Evolutionary conservation across 2,888 invertebrate species (phyloP).

Genomic region (Papilio protenor): DNA sequence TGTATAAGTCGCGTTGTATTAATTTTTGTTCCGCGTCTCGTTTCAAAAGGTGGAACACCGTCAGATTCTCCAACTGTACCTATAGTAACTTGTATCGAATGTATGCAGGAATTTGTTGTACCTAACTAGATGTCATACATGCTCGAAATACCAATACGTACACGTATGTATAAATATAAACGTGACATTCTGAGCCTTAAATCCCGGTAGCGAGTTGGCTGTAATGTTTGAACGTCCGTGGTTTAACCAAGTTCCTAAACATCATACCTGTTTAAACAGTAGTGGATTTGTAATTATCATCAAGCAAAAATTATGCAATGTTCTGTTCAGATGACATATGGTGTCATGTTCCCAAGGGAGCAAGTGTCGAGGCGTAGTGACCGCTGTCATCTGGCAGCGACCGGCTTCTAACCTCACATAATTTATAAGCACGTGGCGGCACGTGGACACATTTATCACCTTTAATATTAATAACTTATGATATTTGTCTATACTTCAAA

Average conservation of each 20-base stretch:
- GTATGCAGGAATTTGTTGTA: not conserved
- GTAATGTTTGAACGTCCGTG: too few relatives aligned
- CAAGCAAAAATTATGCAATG: constrained; percentile 42
- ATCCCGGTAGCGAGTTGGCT: not conserved
- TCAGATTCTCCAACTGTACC: too few relatives aligned
- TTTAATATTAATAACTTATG: not conserved
- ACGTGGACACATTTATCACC: constrained; percentile 6
- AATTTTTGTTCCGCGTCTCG: too few relatives aligned
- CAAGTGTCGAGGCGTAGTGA: constrained; percentile 35
- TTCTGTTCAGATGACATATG: constrained; percentile 32
- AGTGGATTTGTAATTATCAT: not conserved
- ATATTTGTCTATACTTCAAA: not conserved
- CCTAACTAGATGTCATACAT: not conserved
- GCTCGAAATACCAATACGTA: not conserved
- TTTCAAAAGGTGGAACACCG: too few relatives aligned
- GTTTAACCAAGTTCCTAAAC: not conserved
- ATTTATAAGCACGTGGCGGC: not conserved
- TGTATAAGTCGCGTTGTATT: too few relatives aligned
- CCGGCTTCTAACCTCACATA: constrained; percentile 33
- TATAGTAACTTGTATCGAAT: not conserved
- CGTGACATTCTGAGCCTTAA: not conserved
- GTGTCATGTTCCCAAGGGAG: constrained; percentile 30
- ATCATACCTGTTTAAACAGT: not conserved
- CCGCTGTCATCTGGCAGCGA: constrained; percentile 38
- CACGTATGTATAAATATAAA: not conserved